Evolutionary conservation across 2,797 vertebrate species (phyloP), one percentile per base, ranked within the genome.

Genomic region (Amblyopsis hoosieri): DNA sequence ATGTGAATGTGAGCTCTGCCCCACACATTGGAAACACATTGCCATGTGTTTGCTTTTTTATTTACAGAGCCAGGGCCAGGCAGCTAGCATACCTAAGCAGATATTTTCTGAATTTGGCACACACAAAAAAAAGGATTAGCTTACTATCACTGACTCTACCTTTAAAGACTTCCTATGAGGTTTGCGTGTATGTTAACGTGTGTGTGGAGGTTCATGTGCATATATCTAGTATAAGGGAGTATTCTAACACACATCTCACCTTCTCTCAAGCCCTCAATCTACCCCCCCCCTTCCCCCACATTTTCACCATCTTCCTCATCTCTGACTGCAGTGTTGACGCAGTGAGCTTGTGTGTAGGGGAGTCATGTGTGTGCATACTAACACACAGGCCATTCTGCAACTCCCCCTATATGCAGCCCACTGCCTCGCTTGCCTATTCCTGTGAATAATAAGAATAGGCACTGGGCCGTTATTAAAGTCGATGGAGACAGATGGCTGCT

Each of bases 281-380:
- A 60, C 8, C 64, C 80, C 75, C 66, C 54, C n/a, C 72, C 69
- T 79, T 71, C 53, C 14, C 19, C 45, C 45, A 3, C 54, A 12
- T 5, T 15, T 1, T 23, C 63, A 11, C 19, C 29, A 9, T 17
- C 23, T 72, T 73, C 78, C 14, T 11, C 71, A 79, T 82, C 76
- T 79, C 80, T 84, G 77, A 76, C 86, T 87, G 87, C 86, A 90
- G 87, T 78, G 82, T 85, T 87, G 89, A 87, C 81, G 87, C 88
- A 90, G 85, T 86, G 83, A 82, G 85, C 83, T 84, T 80, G 85
- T 83, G 86, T 85, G 77, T 73, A 72, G 69, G 78, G 80, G 85
- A 89, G 54, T 88, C 89, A 87, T 92, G 89, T 75, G 77, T 89
- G 85, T 84, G 90, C 90, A 92, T 92, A 91, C 89, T 90, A 92